Percentiles rank a stretch among this genome's conserved stretches.
Evolutionary conservation across 2,888 invertebrate genomes (phyloP).

Genomic region (Aproaerema taeniolella): DNA sequence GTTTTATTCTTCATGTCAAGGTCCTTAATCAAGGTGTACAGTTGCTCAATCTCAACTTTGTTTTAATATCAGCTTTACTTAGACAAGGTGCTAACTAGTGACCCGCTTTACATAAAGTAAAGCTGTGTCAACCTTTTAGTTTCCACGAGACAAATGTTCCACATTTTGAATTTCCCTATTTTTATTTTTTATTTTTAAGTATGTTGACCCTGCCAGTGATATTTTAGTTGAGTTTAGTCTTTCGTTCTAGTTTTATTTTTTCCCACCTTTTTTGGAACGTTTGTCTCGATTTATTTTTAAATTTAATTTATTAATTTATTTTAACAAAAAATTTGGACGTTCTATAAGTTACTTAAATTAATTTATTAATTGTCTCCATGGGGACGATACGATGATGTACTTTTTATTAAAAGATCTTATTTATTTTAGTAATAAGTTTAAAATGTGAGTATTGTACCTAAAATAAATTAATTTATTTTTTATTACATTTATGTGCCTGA

Average conservation of each 20-base stretch:
- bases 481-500: conserved; percentile 37
- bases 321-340: too few species aligned
- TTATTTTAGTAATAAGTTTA: conserved; percentile 31
- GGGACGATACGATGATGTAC: conserved; percentile 39
- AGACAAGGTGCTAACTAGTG: conserved; percentile 6
- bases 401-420: conserved; percentile 52
- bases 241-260: conserved; percentile 10
- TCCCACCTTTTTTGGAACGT: conserved; percentile 15
- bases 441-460: too few species aligned
- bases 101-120: conserved; percentile 4
- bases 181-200: conserved; percentile 6
- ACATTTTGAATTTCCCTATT: conserved; percentile 6
- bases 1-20: too few species aligned
- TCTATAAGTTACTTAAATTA: conserved; percentile 11
- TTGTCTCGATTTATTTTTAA: conserved; percentile 15
- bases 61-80: conserved; percentile 11
- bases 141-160: conserved; percentile 13
- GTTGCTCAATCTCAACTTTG: too few species aligned
- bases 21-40: too few species aligned
- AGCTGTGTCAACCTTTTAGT: conserved; percentile 9
- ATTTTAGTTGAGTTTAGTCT: conserved; percentile 11
- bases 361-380: conserved; percentile 28
- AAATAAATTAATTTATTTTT: conserved; percentile 18
- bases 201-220: background rate
- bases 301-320: conserved; percentile 13